Base-by-base conservation (phyloP, 2,113 vertebrate genomes). In the Chaenogobius annularis region DNA sequence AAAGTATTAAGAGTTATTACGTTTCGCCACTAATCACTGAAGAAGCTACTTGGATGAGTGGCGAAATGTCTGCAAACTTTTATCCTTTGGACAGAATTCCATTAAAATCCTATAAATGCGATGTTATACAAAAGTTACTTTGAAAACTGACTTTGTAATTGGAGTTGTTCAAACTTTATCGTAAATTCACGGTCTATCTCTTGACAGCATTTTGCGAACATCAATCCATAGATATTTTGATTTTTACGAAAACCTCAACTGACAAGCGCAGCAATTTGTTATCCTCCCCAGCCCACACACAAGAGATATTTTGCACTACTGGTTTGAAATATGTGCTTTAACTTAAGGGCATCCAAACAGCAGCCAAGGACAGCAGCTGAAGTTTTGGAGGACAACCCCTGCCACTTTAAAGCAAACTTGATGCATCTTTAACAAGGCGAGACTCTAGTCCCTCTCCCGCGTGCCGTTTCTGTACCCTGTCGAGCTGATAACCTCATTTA, bases 391-490 rank as follows among this genome's bases (percentile, higher is more conserved):
- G 80, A 80, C 69, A 20, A 26, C 67, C 68, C 48, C 66, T 13
- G 20, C 65, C 15, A 8, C 68, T 72, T 76, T 19, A 56, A 50
- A 70, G 80, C 3, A 78, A 78, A 85, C 70, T 52, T 50, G 58
- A 64, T 87, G 82, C 85, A 90, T 90, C 82, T 87, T 88, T 88
- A 83, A 87, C 89, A 72, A 90, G 87, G 78, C 82, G 84, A 85
- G 81, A 83, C 87, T 91, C 85, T 80, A 75, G 76, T 80, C 86
- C 4, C 73, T 73, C 83, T 82, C 72, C 74, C 77, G 43, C 82
- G 77, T 68, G 75, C 56, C 23, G 65, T 47, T 73, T 75, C 64
- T 74, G 50, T 11, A 23, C 46, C 47, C 55, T 50, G 31, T 37
- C 0, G 17, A 54, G 78, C 74, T 82, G 87, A 86, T 81, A 73